Conservation (phyloP, 2,113 vertebrate species). For the Oxyura jamaicensis region DNA sequence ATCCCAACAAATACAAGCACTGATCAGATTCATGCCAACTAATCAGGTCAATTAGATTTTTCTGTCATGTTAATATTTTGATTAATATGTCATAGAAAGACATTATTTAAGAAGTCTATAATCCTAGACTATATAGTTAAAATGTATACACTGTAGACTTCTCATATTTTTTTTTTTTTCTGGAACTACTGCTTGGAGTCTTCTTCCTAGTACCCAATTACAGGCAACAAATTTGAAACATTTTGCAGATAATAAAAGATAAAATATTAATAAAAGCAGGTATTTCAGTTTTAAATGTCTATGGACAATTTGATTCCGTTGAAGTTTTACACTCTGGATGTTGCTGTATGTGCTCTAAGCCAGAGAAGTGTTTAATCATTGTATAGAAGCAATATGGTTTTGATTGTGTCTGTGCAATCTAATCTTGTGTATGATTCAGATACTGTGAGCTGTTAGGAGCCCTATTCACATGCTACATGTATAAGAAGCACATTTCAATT, state of each 20-base stretch:
- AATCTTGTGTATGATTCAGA: background rate
- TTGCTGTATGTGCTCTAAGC: background rate
- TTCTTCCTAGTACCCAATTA: slow-evolving; percentile 28
- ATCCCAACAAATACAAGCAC: no score
- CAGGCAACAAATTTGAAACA: background rate
- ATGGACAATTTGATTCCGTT: background rate
- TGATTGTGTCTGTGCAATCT: background rate
- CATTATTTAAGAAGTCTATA: background rate
- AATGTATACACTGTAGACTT: slow-evolving; percentile 6
- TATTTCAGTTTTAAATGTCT: slow-evolving; percentile 53
- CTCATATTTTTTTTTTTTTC: background rate
- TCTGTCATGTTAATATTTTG: slow-evolving; percentile 4
- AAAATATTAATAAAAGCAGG: slow-evolving; percentile 44
- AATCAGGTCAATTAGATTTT: background rate
- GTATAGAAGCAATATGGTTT: background rate
- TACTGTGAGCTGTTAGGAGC: background rate
- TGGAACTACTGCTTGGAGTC: background rate
- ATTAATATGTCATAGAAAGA: background rate
- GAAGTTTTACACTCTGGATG: background rate
- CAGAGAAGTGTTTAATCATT: background rate
- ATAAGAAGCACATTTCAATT: background rate
- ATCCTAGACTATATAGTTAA: background rate
- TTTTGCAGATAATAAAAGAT: slow-evolving; percentile 50
- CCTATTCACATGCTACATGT: background rate
- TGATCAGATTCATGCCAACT: background rate